Evolutionary conservation across 2,888 invertebrate genomes (phyloP).

Genomic region (Chymomyza fuscimana): DNA sequence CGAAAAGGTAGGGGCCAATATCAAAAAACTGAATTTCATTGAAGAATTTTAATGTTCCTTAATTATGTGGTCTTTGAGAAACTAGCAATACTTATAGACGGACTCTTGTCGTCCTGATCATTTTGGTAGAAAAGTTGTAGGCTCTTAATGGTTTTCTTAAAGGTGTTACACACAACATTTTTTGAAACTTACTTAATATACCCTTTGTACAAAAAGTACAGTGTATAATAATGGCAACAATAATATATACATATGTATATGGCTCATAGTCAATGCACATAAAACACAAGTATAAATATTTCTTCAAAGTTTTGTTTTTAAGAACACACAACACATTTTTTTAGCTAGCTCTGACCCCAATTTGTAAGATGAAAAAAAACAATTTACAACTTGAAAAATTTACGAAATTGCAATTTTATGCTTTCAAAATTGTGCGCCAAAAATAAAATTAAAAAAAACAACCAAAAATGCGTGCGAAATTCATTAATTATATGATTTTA

Average conservation of each 20-base stretch:
- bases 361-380: conserved; percentile 21
- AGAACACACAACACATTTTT: not conserved
- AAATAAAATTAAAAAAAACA: conserved; percentile 10
- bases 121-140: too few species aligned
- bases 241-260: not conserved
- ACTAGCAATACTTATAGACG: too few species aligned
- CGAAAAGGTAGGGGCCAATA: too few species aligned
- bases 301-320: not conserved
- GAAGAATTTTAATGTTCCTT: too few species aligned
- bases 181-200: too few species aligned
- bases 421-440: conserved; percentile 8
- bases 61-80: too few species aligned
- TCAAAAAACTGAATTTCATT: too few species aligned
- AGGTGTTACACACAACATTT: too few species aligned
- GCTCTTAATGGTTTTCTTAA: too few species aligned
- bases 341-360: conserved; percentile 37
- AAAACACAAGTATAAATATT: not conserved
- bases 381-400: conserved; percentile 12
- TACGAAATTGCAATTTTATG: conserved; percentile 37
- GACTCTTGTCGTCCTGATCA: too few species aligned
- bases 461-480: not conserved
- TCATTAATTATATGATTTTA: conserved; percentile 35
- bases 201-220: too few species aligned
- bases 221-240: not conserved
- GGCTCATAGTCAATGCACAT: not conserved